These are phyloP conservation scores for Hormaphis cornu DNA, from an alignment of 1,140 invertebrate genomes.

Conservation along the genomic window DNA sequence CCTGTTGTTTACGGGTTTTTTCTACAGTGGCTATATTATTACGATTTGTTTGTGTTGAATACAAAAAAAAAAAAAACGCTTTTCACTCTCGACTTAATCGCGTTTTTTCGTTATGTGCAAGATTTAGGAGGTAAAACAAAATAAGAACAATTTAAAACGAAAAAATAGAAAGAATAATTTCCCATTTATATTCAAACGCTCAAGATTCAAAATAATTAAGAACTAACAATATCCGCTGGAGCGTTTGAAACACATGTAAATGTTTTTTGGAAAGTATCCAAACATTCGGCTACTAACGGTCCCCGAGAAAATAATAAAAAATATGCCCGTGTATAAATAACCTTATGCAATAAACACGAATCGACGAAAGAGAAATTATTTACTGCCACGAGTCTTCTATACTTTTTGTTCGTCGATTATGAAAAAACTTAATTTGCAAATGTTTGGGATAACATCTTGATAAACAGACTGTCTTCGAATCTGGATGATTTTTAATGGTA, in stretches of 20 bases:
- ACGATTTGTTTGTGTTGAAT: neutral
- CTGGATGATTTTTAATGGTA: too few species aligned
- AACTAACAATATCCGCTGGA: neutral
- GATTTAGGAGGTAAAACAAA: neutral
- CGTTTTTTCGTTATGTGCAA: neutral
- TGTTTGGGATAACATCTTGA: too few species aligned
- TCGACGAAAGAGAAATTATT: neutral
- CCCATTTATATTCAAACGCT: slow-evolving; percentile 15
- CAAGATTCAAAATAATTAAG: slow-evolving; percentile 22
- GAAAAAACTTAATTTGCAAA: neutral
- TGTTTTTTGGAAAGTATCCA: slow-evolving; percentile 13
- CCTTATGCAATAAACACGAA: neutral
- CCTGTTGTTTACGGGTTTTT: neutral
- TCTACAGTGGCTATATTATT: neutral
- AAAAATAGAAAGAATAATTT: slow-evolving; percentile 20
- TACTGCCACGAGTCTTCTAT: neutral
- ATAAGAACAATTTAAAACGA: neutral
- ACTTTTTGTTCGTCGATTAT: neutral
- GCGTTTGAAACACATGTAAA: slow-evolving; percentile 12
- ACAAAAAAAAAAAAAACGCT: slow-evolving; percentile 4
- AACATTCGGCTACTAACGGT: neutral
- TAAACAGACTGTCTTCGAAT: too few species aligned
- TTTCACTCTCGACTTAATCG: slow-evolving; percentile 14
- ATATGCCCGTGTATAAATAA: neutral
- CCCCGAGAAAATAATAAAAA: neutral